Evolutionary conservation across 1,140 invertebrate species (phyloP).

Genomic region (Ditylenchus dipsaci): DNA sequence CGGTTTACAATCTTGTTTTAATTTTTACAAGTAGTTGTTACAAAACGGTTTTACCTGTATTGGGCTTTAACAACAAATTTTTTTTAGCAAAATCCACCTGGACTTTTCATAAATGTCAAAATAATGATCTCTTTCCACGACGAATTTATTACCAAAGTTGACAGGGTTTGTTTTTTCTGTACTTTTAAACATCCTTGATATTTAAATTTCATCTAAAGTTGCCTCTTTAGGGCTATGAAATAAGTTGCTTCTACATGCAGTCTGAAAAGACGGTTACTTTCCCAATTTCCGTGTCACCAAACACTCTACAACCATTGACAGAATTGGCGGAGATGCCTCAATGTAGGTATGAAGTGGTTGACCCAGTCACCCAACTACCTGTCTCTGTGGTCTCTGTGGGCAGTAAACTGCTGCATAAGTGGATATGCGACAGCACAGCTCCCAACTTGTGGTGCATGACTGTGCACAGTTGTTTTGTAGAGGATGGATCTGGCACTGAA

Average conservation of each 20-base stretch:
- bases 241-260: slow-evolving; percentile 27
- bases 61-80: neutral
- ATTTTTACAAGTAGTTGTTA: neutral
- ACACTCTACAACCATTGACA: slow-evolving; percentile 50
- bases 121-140: slow-evolving; percentile 55
- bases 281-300: slow-evolving; percentile 45
- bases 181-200: neutral
- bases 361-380: slow-evolving; percentile 43
- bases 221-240: slow-evolving; percentile 20
- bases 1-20: neutral
- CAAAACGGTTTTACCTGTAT: too few relatives aligned
- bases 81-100: slow-evolving; percentile 46
- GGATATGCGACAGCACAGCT: slow-evolving; percentile 50
- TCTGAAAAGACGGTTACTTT: slow-evolving; percentile 56
- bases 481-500: slow-evolving; percentile 53
- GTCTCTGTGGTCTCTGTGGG: slow-evolving; percentile 53
- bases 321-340: slow-evolving; percentile 55
- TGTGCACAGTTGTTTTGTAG: slow-evolving; percentile 47
- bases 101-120: slow-evolving; percentile 53
- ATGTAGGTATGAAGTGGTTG: slow-evolving; percentile 52
- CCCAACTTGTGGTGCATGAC: slow-evolving; percentile 56
- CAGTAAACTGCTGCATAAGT: slow-evolving; percentile 49
- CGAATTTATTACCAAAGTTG: slow-evolving; percentile 53
- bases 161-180: slow-evolving; percentile 4
- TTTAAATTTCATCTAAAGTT: neutral